Evolutionary conservation across 2,797 vertebrate species (phyloP), one percentile per base, ranked within the genome.

Genomic region (Poecilia velifera): DNA sequence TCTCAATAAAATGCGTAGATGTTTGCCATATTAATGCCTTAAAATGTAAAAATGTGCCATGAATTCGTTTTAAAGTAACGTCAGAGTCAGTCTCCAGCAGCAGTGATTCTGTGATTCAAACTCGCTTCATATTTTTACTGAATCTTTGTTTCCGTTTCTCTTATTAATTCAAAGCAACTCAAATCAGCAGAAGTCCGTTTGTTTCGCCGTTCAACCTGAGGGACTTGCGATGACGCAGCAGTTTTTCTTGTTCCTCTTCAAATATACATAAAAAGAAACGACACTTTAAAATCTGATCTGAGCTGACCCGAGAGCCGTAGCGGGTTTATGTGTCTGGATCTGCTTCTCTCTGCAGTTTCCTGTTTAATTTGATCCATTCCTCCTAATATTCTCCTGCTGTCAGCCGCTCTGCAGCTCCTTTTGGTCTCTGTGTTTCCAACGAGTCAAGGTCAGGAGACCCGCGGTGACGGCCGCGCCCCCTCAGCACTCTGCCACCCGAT

Each of bases 401-500:
- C 82, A 64, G 55, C 73, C 22, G 66, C 77, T 75, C 77, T 10
- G 59, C 74, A 12, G 25, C 18, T 84, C 80, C 55, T 74, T 79
- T 79, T 77, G 53, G 68, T 76, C 53, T 74, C 81, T 77, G 72
- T 57, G 72, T 57, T 82, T 86, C 84, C 72, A 75, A 34, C 76
- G 36, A 79, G 78, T 86, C 86, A 90, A 94, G 93, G 93, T 93
- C 93, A 92, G 76, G 78, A 87, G 79, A 88, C 84, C 80, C 78
- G 57, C 84, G 76, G 82, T 79, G 76, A 73, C 55, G 80, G 77
- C 90, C 80, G 74, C 59, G 84, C 87, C 92, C 90, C 88, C 90
- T 91, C 89, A 90, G 90, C 86, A 89, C 86, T 91, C 76, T 74
- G 73, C 51, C 45, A 2, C 81, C 74, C 73, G 74, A 92, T 92